These are phyloP conservation scores for Andricus grossulariae DNA, from an alignment of 1,140 invertebrate genomes.

Conservation along the genomic window DNA sequence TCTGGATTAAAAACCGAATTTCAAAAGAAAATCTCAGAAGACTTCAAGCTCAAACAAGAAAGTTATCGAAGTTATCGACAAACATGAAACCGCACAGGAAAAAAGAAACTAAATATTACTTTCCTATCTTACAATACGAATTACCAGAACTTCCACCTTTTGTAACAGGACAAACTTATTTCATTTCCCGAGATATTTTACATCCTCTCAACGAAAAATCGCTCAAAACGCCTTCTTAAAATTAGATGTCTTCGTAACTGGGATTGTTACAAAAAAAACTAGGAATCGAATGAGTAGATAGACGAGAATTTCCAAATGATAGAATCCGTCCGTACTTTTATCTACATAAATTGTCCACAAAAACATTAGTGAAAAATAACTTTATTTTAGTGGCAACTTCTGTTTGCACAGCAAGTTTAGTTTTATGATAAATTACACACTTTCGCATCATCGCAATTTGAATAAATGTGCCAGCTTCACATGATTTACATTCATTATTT, in stretches of 20 bases:
- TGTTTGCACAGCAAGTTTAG: background rate
- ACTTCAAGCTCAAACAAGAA: constrained; percentile 79
- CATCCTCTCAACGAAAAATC: constrained; percentile 81
- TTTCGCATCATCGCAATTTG: no score
- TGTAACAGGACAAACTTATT: constrained; percentile 90
- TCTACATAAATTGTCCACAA: background rate
- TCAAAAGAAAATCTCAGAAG: no score
- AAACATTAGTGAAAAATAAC: constrained; percentile 13
- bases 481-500: no score
- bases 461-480: no score
- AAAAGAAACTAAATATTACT: constrained; percentile 89
- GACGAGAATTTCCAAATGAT: constrained; percentile 88
- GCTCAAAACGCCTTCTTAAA: constrained; percentile 84
- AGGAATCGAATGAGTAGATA: constrained; percentile 83
- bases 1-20: no score
- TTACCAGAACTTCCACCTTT: constrained; percentile 86
- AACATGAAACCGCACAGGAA: constrained; percentile 91
- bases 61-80: constrained; percentile 86
- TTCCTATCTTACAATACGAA: constrained; percentile 84
- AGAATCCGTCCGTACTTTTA: constrained; percentile 58
- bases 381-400: background rate
- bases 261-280: constrained; percentile 87
- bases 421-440: constrained; percentile 16
- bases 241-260: constrained; percentile 91
- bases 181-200: constrained; percentile 84